Evolutionary conservation across 2,888 invertebrate genomes (phyloP), one percentile per base, ranked within the genome.

Genomic region (Myopa testacea): DNA sequence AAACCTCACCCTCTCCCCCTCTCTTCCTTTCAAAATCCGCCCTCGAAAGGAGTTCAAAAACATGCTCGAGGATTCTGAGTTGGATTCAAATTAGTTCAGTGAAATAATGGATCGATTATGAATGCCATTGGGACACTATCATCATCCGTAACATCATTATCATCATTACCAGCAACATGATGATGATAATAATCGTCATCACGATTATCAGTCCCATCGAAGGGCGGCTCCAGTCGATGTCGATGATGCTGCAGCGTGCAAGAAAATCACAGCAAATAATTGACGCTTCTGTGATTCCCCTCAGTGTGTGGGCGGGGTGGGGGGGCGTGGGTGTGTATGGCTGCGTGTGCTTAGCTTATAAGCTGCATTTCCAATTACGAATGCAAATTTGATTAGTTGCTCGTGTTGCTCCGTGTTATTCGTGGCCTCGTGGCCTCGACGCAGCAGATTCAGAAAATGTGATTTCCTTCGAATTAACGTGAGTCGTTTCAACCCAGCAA

Each of bases 331-430:
- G 16, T 38, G 37, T n/a, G 71, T 60, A 38, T 38, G 58, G 5
- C 16, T 12, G 60, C 38, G 60, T 55, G 26, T 71, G 58, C 52
- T 71, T 71, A 34, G 38, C 73, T 45, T 55, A 37, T 55, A 55
- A 52, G 70, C 34, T 70, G 52, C 37, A 69, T 69, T 60, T 58
- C 69, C 68, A 75, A 75, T 75, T 69, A 68, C 60, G 55, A 75
- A 75, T 75, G 75, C 60, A 75, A 75, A 75, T 75, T 69, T n/a
- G 26, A 69, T 69, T 60, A 69, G 8, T 55, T 55, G 45, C 34
- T 73, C 55, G 55, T n/a, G n/a, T 55, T 55, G 55, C 55, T 55
- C 16, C n/a, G 16, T 5, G 55, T n/a, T 55, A 55, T 14, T 55
- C 55, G 55, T 55, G n/a, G 55, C 10, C n/a, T 14, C n/a, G 55